Percentiles rank a stretch among this genome's conserved stretches.
phyloP scores from a whole-genome alignment of 1,140 invertebrate species.

The Bradysia coprophila region DNA sequence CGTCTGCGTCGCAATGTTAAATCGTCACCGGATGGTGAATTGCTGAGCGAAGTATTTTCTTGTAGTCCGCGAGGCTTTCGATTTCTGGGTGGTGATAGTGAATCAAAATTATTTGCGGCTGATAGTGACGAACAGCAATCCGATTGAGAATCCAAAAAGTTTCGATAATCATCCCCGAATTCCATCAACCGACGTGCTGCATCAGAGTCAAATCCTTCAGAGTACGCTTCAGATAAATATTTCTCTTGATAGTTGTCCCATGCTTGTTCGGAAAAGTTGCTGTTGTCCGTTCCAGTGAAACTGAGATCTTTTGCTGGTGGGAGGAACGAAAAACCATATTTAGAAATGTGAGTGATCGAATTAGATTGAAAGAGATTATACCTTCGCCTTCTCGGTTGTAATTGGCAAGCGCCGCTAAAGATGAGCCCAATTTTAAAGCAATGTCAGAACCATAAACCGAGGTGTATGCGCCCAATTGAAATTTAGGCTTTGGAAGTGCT shows the following conservation, averaged over 20 bases:
- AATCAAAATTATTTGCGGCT: constrained; percentile 36
- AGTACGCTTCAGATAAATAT: constrained; percentile 80
- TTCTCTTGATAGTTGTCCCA: constrained; percentile 81
- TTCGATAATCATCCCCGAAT: constrained; percentile 79
- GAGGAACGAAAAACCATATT: too few species aligned
- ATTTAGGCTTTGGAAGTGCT: constrained; percentile 28
- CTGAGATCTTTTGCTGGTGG: not conserved
- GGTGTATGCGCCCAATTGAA: constrained; percentile 35
- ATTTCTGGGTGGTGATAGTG: constrained; percentile 28
- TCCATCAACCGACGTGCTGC: constrained; percentile 59
- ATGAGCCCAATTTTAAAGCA: constrained; percentile 14
- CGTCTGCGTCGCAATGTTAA: constrained; percentile 13
- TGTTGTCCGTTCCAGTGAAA: constrained; percentile 33
- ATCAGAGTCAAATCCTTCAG: constrained; percentile 74
- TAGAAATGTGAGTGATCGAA: not conserved
- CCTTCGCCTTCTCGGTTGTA: constrained; percentile 17
- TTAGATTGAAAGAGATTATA: not conserved
- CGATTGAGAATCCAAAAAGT: constrained; percentile 68
- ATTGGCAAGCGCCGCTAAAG: constrained; percentile 18
- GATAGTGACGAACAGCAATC: constrained; percentile 62
- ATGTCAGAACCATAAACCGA: constrained; percentile 13
- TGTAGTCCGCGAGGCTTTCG: not conserved
- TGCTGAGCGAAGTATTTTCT: not conserved
- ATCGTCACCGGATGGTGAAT: constrained; percentile 7
- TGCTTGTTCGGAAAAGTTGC: constrained; percentile 72